Evolutionary conservation across 37 sponge, comb jelly and placozoan genomes (phyloP).

Genomic region (Ianthella basta): DNA sequence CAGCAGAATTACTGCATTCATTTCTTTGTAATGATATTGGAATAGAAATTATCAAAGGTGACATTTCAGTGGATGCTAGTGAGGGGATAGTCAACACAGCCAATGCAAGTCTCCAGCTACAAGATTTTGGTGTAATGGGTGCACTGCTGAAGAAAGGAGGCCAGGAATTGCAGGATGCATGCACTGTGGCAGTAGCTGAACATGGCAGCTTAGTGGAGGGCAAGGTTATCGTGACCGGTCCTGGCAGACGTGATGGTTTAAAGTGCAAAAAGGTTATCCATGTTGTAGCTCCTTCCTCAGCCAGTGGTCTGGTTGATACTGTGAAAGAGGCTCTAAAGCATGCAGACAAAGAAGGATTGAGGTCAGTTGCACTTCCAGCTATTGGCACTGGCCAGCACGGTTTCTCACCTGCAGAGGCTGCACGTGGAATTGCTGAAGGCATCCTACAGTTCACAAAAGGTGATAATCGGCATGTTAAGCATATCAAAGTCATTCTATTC

Average conservation of each 20-base stretch:
- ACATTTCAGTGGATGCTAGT: constrained; percentile 19
- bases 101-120: neutral
- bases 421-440: neutral
- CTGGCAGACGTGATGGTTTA: neutral
- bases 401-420: neutral
- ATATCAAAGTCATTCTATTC: neutral
- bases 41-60: constrained; percentile 2
- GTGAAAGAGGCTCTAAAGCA: neutral
- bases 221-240: neutral
- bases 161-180: neutral
- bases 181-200: neutral
- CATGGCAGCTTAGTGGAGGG: neutral
- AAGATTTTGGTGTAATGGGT: constrained; percentile 1
- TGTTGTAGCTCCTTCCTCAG: neutral
- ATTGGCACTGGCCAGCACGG: constrained; percentile 29
- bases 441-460: neutral
- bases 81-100: constrained; percentile 6
- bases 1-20: neutral
- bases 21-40: neutral
- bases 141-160: constrained; percentile 22
- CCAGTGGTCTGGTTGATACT: neutral
- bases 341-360: constrained; percentile 5
- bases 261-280: constrained; percentile 20
- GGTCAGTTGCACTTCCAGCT: constrained; percentile 27
- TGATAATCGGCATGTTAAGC: neutral